phyloP scores from a whole-genome alignment of 2,797 vertebrate genomes.

The Serranus cabrilla region DNA sequence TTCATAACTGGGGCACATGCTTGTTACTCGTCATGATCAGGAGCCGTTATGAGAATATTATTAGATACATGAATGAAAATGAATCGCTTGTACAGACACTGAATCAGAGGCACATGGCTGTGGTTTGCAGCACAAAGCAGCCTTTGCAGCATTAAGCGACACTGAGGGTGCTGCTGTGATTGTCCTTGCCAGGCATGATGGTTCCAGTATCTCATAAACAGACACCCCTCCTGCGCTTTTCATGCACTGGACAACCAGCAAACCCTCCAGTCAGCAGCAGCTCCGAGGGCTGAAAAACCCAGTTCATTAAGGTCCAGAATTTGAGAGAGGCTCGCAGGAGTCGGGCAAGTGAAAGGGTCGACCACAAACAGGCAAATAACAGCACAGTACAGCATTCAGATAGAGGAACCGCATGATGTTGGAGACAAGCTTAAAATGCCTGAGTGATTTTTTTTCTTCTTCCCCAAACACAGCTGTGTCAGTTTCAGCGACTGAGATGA shows the following conservation, averaged over 20 bases:
- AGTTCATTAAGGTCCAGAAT: constrained; percentile 58
- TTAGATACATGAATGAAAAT: constrained; percentile 33
- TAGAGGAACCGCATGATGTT: constrained; percentile 31
- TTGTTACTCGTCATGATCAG: constrained; percentile 25
- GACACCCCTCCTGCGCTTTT: constrained; percentile 48
- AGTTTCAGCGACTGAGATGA: constrained; percentile 29
- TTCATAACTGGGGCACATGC: constrained; percentile 32
- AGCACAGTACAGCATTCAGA: constrained; percentile 35
- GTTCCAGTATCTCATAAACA: constrained; percentile 61
- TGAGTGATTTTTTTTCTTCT: constrained; percentile 21
- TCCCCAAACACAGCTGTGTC: constrained; percentile 54
- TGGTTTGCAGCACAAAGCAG: constrained; percentile 54
- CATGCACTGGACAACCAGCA: constrained; percentile 33
- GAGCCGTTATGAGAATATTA: constrained; percentile 35
- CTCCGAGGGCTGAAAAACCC: constrained; percentile 30
- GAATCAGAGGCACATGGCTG: constrained; percentile 48
- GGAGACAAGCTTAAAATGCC: constrained; percentile 51
- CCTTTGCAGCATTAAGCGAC: constrained; percentile 51
- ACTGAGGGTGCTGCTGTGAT: constrained; percentile 59
- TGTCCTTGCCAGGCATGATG: constrained; percentile 61
- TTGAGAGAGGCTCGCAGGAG: constrained; percentile 42
- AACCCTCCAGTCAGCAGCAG: constrained; percentile 38
- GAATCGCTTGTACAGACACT: constrained; percentile 21
- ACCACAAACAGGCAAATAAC: constrained; percentile 60
- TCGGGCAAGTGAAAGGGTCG: constrained; percentile 18